These are phyloP conservation scores for Sarcophilus harrisii DNA, from an alignment of 2,797 vertebrate genomes.

Conservation along the genomic window DNA sequence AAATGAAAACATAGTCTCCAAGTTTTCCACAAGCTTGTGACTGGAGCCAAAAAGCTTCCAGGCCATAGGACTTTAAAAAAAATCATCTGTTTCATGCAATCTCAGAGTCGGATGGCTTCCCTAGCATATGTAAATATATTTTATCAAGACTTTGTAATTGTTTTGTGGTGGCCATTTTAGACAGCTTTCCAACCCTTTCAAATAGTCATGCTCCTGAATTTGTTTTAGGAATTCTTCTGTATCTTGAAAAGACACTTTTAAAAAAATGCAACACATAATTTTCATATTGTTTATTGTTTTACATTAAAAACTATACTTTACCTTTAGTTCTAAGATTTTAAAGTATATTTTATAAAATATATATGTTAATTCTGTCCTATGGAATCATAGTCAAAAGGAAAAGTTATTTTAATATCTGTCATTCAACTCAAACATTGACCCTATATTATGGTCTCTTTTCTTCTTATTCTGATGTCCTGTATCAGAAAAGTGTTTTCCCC, in stretches of 20 bases:
- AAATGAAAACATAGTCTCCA: neutral
- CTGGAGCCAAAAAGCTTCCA: neutral
- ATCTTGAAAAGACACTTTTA: neutral
- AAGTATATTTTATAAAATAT: neutral
- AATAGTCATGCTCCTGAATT: neutral
- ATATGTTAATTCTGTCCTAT: neutral
- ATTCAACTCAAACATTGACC: neutral
- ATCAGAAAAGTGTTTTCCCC: neutral
- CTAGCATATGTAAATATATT: neutral
- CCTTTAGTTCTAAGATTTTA: neutral
- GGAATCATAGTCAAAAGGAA: neutral
- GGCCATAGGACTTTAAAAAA: neutral
- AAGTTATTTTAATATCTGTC: neutral
- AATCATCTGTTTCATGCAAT: neutral
- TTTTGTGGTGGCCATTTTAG: neutral
- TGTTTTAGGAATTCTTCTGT: neutral
- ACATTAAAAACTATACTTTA: neutral
- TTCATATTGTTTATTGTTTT: neutral
- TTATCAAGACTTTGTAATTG: neutral
- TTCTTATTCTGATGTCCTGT: neutral
- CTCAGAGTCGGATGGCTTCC: neutral
- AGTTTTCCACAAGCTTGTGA: neutral
- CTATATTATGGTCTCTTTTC: neutral
- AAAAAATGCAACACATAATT: neutral
- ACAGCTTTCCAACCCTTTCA: neutral